Evolutionary conservation across 2,113 vertebrate genomes (phyloP).

Genomic region (Leptosomus discolor): DNA sequence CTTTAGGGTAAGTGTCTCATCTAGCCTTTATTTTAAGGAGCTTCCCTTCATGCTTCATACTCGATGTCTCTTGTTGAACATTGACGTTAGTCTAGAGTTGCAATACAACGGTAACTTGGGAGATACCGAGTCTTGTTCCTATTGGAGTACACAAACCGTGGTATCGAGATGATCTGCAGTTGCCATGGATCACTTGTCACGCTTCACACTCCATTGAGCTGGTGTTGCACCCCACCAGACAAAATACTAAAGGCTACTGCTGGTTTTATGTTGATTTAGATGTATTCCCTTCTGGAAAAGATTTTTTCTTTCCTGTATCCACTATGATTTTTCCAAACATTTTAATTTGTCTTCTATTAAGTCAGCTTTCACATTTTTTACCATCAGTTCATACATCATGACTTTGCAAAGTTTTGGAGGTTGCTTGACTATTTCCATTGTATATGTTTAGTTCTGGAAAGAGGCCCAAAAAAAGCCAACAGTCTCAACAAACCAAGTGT

Average conservation of each 20-base stretch:
- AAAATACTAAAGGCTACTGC: neutral
- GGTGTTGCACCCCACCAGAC: neutral
- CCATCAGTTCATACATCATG: neutral
- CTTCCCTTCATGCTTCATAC: neutral
- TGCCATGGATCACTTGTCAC: neutral
- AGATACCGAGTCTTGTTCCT: neutral
- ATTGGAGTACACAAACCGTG: fast-evolving
- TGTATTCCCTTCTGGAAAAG: neutral
- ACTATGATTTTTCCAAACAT: neutral
- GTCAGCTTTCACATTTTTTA: neutral
- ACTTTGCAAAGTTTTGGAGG: neutral
- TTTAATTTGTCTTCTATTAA: neutral
- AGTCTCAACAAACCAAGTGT: neutral
- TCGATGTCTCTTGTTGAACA: neutral
- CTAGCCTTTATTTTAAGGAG: slow-evolving; percentile 41
- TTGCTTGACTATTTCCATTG: neutral
- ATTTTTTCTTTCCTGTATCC: neutral
- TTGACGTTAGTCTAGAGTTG: neutral
- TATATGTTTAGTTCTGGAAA: neutral
- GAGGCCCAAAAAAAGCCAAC: neutral
- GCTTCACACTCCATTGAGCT: neutral
- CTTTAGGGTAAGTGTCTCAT: slow-evolving; percentile 35
- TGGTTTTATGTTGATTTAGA: neutral
- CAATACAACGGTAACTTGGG: neutral
- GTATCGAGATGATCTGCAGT: neutral